phyloP scores from a whole-genome alignment of 2,888 invertebrate species.

The Napeogenes inachia region DNA sequence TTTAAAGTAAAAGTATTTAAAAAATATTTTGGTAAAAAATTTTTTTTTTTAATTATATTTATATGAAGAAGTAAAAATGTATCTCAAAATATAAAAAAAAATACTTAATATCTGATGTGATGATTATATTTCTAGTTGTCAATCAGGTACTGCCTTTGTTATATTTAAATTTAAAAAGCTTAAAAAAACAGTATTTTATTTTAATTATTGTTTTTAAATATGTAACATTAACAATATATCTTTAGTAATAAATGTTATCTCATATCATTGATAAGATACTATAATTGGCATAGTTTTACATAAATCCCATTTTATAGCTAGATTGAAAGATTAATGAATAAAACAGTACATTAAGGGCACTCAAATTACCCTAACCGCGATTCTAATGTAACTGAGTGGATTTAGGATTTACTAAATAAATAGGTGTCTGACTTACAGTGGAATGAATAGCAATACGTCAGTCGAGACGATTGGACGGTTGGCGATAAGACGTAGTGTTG shows the following conservation, averaged over 20 bases:
- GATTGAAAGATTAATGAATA: slow-evolving; percentile 20
- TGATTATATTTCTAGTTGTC: too few species aligned
- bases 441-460: slow-evolving; percentile 70
- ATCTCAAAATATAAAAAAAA: too few species aligned
- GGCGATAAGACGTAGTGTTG: slow-evolving; percentile 48
- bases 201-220: too few species aligned
- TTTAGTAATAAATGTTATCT: neutral
- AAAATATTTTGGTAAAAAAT: too few species aligned
- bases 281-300: slow-evolving; percentile 12
- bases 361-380: slow-evolving; percentile 32
- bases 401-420: slow-evolving; percentile 58
- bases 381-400: slow-evolving; percentile 41
- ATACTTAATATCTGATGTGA: too few species aligned
- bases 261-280: slow-evolving; percentile 1
- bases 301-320: slow-evolving; percentile 18
- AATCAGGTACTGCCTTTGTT: too few species aligned
- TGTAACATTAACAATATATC: neutral
- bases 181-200: too few species aligned
- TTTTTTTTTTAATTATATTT: too few species aligned
- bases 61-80: too few species aligned
- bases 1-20: too few species aligned
- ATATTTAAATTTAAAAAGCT: too few species aligned
- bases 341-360: slow-evolving; percentile 38
- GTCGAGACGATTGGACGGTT: slow-evolving; percentile 52
- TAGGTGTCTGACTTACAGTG: slow-evolving; percentile 58